Evolutionary conservation across 2,888 invertebrate species (phyloP), one percentile per base, ranked within the genome.

Genomic region (Drosophila rubida): DNA sequence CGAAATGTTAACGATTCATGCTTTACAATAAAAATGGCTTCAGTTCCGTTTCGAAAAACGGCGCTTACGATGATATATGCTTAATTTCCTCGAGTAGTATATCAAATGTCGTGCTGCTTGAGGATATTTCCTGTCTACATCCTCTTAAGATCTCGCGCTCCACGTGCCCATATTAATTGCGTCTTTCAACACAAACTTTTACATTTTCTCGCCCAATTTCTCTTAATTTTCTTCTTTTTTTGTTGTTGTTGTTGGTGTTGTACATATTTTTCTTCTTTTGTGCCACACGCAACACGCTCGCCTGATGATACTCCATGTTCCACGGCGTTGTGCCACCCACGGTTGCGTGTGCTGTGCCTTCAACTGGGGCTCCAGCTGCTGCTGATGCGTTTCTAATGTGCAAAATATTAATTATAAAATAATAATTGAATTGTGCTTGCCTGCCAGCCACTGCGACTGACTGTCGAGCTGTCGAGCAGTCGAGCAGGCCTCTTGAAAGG

Each of bases 331-430:
- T 14, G 4, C 25, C 14, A 11, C 30, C 30, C 25, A 13, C n/a
- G 42, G 53, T 86, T 63, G 81, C 81, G 81, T 82, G 81, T 46
- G 72, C 62, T 48, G 49, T 46, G 67, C 59, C 69, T 70, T 16
- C 8, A n/a, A n/a, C 11, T 51, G 27, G 55, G 37, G 19, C 16
- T 65, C 27, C 85, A 78, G 82, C 78, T 82, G 87, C 79, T 78
- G 66, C 62, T 84, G 88, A 88, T 84, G 84, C 80, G 88, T 72
- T 88, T 88, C 80, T 84, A 83, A 84, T 84, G 84, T 76, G 84
- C 84, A 80, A 88, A 84, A 84, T 84, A 84, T 84, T 84, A 84
- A 84, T 84, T 88, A 84, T 86, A 87, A 84, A 87, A 86, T 84
- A 87, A 86, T 88, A 84, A 84, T 84, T 88, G 84, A 87, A 84